phyloP scores from a whole-genome alignment of 2,797 vertebrate genomes.

The Acanthornis magna region DNA sequence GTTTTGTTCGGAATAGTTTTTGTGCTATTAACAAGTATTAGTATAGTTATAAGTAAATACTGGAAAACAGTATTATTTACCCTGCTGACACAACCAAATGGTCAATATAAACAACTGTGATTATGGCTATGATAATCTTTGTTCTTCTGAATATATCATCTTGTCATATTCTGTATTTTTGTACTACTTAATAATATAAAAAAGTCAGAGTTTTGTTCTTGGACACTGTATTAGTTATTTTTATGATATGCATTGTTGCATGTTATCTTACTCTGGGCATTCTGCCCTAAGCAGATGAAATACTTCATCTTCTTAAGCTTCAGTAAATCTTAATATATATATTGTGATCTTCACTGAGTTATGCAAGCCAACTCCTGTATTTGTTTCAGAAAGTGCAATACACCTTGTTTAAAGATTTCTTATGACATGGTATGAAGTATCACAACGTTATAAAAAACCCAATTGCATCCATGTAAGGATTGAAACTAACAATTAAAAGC shows the following conservation, averaged over 20 bases:
- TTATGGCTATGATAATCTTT: background rate
- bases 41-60: background rate
- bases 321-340: background rate
- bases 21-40: background rate
- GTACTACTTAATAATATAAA: background rate
- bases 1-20: background rate
- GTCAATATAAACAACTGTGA: slow-evolving; percentile 20
- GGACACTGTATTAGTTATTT: background rate
- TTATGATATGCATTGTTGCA: slow-evolving; percentile 30
- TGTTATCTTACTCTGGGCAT: background rate
- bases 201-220: background rate
- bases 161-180: slow-evolving; percentile 52
- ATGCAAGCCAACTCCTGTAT: background rate
- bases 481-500: slow-evolving; percentile 41
- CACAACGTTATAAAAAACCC: background rate
- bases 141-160: background rate
- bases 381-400: background rate
- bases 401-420: background rate
- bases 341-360: background rate
- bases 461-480: background rate
- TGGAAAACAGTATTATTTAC: background rate
- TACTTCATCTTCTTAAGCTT: background rate
- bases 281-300: background rate
- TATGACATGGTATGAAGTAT: background rate
- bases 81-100: background rate